These are phyloP conservation scores for Alfaro cultratus DNA, from an alignment of 2,797 vertebrate genomes.

Conservation along the genomic window DNA sequence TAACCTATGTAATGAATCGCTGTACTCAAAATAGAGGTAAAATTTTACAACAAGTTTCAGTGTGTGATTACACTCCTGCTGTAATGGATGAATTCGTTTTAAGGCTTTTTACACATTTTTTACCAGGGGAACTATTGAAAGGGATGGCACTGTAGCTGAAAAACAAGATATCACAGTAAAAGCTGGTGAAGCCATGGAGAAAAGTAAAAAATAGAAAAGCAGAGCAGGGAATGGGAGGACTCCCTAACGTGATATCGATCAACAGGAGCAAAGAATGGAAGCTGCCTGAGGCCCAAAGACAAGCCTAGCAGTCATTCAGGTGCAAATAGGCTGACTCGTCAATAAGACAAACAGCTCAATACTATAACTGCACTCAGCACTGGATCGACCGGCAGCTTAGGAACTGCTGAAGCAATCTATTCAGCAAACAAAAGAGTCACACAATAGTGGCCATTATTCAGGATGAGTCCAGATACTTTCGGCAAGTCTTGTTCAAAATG, in stretches of 20 bases:
- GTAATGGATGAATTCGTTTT: neutral
- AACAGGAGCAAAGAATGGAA: conserved; percentile 61
- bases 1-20: neutral
- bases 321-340: conserved; percentile 76
- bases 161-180: conserved; percentile 34
- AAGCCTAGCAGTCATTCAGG: conserved; percentile 75
- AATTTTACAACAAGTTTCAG: neutral
- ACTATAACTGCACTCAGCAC: conserved; percentile 65
- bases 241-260: conserved; percentile 75
- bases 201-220: conserved; percentile 49
- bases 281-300: conserved; percentile 63
- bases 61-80: neutral
- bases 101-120: neutral
- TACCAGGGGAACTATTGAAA: neutral
- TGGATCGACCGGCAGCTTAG: conserved; percentile 72
- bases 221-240: conserved; percentile 43
- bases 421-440: conserved; percentile 71
- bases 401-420: conserved; percentile 76
- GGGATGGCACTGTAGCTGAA: neutral
- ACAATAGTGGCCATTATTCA: conserved; percentile 69
- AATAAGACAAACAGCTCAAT: conserved; percentile 81
- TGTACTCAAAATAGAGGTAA: neutral
- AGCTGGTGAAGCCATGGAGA: conserved; percentile 35
- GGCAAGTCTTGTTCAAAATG: conserved; percentile 33
- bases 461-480: conserved; percentile 64